Percentiles rank a stretch among this genome's conserved stretches.
These are phyloP conservation scores for Imbricaverruca yamaguchii DNA, from an alignment of 2,888 invertebrate species.

Conservation along the genomic window DNA sequence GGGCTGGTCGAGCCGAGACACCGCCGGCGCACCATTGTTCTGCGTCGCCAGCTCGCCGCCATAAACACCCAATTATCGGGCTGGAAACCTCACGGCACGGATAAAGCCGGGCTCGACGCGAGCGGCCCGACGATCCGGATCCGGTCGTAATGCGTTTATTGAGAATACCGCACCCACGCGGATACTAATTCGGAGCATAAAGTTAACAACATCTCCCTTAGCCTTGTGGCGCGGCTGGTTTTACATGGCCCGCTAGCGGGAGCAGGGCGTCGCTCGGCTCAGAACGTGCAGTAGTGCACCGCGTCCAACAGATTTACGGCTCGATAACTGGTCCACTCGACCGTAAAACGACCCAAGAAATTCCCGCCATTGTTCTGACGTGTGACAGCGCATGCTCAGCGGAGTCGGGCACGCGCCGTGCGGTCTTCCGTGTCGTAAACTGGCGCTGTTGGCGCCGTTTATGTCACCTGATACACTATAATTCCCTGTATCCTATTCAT, in stretches of 20 bases:
- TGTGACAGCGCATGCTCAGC: neutral
- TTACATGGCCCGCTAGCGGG: neutral
- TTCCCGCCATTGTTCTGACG: neutral
- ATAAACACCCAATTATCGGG: slow-evolving; percentile 15
- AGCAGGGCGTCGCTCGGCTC: neutral
- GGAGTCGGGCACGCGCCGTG: neutral
- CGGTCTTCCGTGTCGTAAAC: no score
- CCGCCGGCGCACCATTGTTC: no score
- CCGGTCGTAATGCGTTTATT: slow-evolving; percentile 13
- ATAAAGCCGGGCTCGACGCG: neutral
- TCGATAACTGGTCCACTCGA: neutral
- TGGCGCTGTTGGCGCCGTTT: no score
- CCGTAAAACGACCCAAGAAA: neutral
- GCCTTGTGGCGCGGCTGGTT: neutral
- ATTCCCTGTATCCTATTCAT: no score
- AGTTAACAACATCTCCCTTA: slow-evolving; percentile 2
- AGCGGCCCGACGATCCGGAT: neutral
- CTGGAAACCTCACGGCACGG: neutral
- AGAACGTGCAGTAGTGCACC: neutral
- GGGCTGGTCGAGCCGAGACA: no score
- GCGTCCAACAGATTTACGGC: neutral
- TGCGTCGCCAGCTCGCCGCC: neutral
- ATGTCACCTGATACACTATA: no score
- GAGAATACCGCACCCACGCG: neutral
- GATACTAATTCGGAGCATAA: slow-evolving; percentile 13